A percentile compares a stretch with the other conserved stretches of the same genome.
phyloP scores from a whole-genome alignment of 2,797 vertebrate species.

The Pampus argenteus region DNA sequence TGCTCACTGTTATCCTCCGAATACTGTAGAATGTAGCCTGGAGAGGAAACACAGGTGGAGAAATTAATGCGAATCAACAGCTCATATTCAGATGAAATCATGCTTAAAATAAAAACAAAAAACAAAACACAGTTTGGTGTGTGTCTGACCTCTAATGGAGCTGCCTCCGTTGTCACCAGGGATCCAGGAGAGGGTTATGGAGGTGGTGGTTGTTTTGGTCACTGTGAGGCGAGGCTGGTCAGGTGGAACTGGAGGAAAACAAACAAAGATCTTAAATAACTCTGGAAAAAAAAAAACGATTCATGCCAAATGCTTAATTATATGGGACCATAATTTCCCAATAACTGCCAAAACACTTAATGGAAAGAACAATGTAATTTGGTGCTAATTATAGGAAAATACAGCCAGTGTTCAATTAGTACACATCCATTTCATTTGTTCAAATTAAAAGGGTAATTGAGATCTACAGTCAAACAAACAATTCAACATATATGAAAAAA shows the following conservation, averaged over 20 bases:
- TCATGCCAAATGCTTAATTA: no score
- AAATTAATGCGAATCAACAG: not conserved
- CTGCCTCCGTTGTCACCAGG: conserved; percentile 98
- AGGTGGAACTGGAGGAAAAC: conserved; percentile 89
- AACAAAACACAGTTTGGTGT: not conserved
- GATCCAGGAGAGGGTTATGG: conserved; percentile 98
- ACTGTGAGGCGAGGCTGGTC: conserved; percentile 98
- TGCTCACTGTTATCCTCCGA: conserved; percentile 98
- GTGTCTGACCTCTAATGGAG: conserved; percentile 92
- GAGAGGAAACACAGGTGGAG: not conserved
- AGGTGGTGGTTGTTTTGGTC: conserved; percentile 97
- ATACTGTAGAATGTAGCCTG: conserved; percentile 98
- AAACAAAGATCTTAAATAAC: not conserved
- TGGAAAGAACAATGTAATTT: no score
- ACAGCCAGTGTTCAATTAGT: no score
- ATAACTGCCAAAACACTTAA: no score
- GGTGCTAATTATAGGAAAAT: no score
- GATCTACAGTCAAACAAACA: no score
- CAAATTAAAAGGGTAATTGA: no score
- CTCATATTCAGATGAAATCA: not conserved
- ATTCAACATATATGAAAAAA: no score
- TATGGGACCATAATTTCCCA: no score
- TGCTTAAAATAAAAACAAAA: no score
- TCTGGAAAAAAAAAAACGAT: not conserved
- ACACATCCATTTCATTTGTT: no score